A percentile compares a stretch with the other conserved stretches of the same genome.
phyloP scores from a whole-genome alignment of 2,113 vertebrate genomes.

The Macrotis lagotis region DNA sequence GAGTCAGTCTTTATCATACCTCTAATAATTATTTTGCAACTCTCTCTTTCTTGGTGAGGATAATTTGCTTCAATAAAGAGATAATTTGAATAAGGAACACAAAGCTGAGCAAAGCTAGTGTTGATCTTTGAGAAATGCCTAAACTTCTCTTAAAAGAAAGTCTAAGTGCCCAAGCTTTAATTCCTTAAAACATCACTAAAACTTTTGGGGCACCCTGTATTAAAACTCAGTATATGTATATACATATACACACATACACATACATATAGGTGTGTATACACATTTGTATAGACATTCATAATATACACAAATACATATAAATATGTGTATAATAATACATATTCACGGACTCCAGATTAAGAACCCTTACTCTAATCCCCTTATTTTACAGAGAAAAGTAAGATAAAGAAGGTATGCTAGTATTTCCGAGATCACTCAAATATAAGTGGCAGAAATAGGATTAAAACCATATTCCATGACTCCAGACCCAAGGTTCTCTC shows the following conservation, averaged over 20 bases:
- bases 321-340: too few relatives aligned
- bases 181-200: not conserved
- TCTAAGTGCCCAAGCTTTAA: not conserved
- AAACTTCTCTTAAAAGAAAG: not conserved
- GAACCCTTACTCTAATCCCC: not conserved
- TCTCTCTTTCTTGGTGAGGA: not conserved
- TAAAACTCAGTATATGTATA: not conserved
- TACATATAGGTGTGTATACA: too few relatives aligned
- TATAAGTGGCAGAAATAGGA: not conserved
- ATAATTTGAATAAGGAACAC: too few relatives aligned
- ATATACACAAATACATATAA: too few relatives aligned
- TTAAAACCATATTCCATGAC: not conserved
- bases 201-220: not conserved
- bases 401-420: not conserved
- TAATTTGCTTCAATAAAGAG: not conserved
- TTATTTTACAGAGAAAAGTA: too few relatives aligned
- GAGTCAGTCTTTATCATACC: not conserved
- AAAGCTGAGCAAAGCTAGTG: not conserved
- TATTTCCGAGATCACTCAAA: not conserved
- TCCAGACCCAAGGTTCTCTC: not conserved
- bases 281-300: not conserved
- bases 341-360: not conserved
- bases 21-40: not conserved
- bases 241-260: too few relatives aligned
- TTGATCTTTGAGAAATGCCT: fast-evolving